Evolutionary conservation across 2,113 vertebrate genomes (phyloP).

Genomic region (Odocoileus virginianus): DNA sequence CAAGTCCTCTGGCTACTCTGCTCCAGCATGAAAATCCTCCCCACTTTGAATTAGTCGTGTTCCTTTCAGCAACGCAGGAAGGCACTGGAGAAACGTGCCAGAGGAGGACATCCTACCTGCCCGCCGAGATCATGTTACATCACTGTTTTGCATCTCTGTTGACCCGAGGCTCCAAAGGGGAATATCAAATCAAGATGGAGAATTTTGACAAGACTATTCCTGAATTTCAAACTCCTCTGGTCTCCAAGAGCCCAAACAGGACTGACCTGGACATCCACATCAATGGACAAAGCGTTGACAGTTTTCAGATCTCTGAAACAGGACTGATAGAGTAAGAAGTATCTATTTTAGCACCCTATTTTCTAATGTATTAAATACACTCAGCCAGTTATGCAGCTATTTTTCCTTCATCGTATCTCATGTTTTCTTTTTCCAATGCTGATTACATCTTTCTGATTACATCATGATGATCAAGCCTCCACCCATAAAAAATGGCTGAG

Average conservation of each 20-base stretch:
- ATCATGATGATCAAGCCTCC: background rate
- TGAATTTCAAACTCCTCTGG: slow-evolving; percentile 77
- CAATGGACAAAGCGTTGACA: slow-evolving; percentile 87
- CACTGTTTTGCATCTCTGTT: slow-evolving; percentile 86
- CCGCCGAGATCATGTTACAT: slow-evolving; percentile 90
- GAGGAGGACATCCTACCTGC: slow-evolving; percentile 94
- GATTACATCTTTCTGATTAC: slow-evolving; percentile 53
- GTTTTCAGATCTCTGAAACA: slow-evolving; percentile 84
- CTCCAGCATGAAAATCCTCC: slow-evolving; percentile 83
- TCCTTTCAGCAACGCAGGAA: slow-evolving; percentile 94
- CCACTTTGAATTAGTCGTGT: slow-evolving; percentile 93
- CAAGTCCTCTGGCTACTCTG: slow-evolving; percentile 88
- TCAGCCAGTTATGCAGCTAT: slow-evolving; percentile 58
- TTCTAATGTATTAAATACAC: slow-evolving; percentile 68
- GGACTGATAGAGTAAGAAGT: slow-evolving; percentile 79
- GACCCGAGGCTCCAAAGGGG: slow-evolving; percentile 84
- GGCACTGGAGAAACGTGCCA: slow-evolving; percentile 93
- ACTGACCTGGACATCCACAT: slow-evolving; percentile 91
- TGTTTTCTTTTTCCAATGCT: slow-evolving; percentile 46
- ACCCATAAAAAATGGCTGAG: background rate
- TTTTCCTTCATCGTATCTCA: slow-evolving; percentile 55
- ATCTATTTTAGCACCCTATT: slow-evolving; percentile 8
- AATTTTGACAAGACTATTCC: slow-evolving; percentile 90
- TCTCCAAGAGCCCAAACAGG: slow-evolving; percentile 84
- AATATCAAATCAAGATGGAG: slow-evolving; percentile 89